Evolutionary conservation across 2,113 vertebrate genomes (phyloP).

Genomic region (Archilochus colubris): DNA sequence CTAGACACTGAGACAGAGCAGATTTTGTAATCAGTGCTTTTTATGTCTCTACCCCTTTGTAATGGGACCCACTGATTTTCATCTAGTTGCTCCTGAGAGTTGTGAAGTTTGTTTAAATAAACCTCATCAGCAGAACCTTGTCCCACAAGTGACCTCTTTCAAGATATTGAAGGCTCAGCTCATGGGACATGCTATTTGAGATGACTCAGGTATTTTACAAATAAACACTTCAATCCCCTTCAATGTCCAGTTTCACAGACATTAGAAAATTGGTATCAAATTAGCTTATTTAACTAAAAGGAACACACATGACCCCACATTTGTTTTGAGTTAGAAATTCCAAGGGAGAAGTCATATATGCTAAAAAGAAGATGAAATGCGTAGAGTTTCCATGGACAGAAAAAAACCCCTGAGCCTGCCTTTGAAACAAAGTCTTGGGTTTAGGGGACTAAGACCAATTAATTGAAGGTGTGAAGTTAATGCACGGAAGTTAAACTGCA

Average conservation of each 20-base stretch:
- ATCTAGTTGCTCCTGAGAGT: neutral
- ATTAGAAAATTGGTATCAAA: neutral
- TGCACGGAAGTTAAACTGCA: neutral
- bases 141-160: neutral
- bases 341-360: neutral
- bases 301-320: neutral
- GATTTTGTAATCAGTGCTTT: neutral
- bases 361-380: neutral
- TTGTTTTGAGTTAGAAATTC: conserved; percentile 13
- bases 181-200: neutral
- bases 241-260: neutral
- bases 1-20: neutral
- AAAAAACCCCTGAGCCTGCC: neutral
- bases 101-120: conserved; percentile 7
- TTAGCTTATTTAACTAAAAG: conserved; percentile 10
- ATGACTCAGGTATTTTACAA: neutral
- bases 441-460: conserved; percentile 13
- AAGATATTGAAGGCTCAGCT: neutral
- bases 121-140: neutral
- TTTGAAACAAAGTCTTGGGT: conserved; percentile 28
- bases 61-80: neutral
- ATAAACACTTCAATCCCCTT: neutral
- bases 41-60: neutral
- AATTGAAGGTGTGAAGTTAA: conserved; percentile 29
- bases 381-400: neutral